Percentiles rank a stretch among this genome's conserved stretches.
phyloP scores from a whole-genome alignment of 2,888 invertebrate species.

The Muschampia plurimacula region DNA sequence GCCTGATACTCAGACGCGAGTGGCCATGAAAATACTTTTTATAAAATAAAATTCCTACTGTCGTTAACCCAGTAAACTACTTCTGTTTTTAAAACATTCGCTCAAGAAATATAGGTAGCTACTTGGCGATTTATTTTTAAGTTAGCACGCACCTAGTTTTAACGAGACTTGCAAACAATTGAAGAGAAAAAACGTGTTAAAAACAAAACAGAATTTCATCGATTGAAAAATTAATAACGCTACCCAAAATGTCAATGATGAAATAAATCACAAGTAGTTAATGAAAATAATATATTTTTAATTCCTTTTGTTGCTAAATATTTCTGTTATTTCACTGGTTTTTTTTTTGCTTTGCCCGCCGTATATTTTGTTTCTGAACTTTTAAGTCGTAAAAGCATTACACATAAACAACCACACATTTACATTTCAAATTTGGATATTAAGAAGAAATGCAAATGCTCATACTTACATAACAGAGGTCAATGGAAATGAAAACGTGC shows the following conservation, averaged over 20 bases:
- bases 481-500: conserved; percentile 8
- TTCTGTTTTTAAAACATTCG: conserved; percentile 20
- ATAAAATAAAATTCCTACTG: conserved; percentile 22
- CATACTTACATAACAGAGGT: neutral
- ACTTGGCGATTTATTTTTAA: conserved; percentile 17
- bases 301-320: too few relatives aligned
- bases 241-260: too few relatives aligned
- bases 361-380: too few relatives aligned
- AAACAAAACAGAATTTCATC: neutral
- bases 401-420: too few relatives aligned
- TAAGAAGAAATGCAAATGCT: too few relatives aligned
- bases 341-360: too few relatives aligned
- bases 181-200: neutral
- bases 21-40: conserved; percentile 28
- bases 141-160: neutral
- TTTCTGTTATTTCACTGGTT: too few relatives aligned
- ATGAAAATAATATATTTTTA: too few relatives aligned
- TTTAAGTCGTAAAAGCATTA: too few relatives aligned
- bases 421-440: too few relatives aligned
- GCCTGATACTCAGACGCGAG: neutral
- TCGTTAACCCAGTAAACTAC: conserved; percentile 36
- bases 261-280: too few relatives aligned
- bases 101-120: conserved; percentile 9
- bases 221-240: too few relatives aligned
- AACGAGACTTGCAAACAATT: neutral